phyloP scores from a whole-genome alignment of 2,888 invertebrate species.

The Mythimna pallens region DNA sequence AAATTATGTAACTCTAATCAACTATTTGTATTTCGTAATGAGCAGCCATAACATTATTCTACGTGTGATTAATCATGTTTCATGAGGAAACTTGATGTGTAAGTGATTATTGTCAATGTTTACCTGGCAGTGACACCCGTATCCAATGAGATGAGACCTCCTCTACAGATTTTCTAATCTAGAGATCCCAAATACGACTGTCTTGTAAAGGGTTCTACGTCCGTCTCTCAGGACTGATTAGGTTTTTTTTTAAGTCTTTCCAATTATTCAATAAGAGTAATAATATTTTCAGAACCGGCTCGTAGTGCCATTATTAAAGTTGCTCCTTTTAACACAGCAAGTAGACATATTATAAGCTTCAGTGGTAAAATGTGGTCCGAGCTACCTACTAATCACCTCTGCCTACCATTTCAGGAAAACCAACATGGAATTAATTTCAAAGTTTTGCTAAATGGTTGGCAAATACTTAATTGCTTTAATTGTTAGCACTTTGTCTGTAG shows the following conservation, averaged over 20 bases:
- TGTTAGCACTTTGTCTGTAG: conserved; percentile 14
- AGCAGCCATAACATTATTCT: conserved; percentile 42
- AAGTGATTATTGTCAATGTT: conserved; percentile 35
- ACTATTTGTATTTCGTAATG: conserved; percentile 52
- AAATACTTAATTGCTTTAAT: conserved; percentile 29
- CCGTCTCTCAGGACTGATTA: not conserved
- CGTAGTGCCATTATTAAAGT: not conserved
- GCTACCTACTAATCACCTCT: not conserved
- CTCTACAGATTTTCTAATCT: not conserved
- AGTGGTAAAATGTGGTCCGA: not conserved
- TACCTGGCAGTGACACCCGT: conserved; percentile 32
- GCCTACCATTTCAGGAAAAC: not conserved
- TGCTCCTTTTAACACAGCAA: not conserved
- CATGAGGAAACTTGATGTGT: conserved; percentile 40
- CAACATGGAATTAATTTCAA: conserved; percentile 8
- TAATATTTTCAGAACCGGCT: too few species aligned
- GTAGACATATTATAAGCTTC: not conserved
- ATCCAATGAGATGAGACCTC: not conserved
- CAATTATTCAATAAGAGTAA: too few species aligned
- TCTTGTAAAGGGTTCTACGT: not conserved
- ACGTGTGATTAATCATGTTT: conserved; percentile 58
- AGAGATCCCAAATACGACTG: not conserved
- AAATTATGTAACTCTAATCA: conserved; percentile 49
- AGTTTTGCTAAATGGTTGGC: conserved; percentile 32
- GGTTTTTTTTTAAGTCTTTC: not conserved